A percentile compares a stretch with the other conserved stretches of the same genome.
Conservation (phyloP, 2,797 vertebrate species). For the Periophthalmus magnuspinnatus region DNA sequence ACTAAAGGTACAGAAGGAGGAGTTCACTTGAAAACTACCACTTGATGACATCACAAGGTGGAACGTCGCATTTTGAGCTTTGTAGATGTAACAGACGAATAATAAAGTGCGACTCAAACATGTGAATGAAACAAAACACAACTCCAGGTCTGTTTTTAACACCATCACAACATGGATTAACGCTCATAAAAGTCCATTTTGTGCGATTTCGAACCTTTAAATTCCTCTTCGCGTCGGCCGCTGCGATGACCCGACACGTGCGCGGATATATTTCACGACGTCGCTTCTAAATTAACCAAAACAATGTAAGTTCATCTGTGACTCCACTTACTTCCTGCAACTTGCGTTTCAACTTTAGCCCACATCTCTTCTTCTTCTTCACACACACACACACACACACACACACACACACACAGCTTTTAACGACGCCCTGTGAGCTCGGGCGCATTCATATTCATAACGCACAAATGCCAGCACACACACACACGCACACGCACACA, state of each 20-base stretch:
- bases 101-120: too few species aligned
- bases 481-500: background rate
- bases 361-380: background rate
- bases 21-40: too few species aligned
- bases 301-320: background rate
- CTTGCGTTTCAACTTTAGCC: slow-evolving; percentile 6
- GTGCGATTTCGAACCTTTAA: background rate
- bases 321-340: slow-evolving; percentile 3
- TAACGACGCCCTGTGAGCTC: slow-evolving; percentile 6
- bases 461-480: slow-evolving; percentile 52
- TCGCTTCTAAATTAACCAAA: background rate
- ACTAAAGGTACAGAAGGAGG: too few species aligned
- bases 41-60: too few species aligned
- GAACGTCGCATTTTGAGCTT: too few species aligned
- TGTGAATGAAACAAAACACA: too few species aligned
- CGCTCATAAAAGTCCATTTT: too few species aligned
- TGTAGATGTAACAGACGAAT: too few species aligned
- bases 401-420: slow-evolving; percentile 10
- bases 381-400: slow-evolving; percentile 4
- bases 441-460: slow-evolving; percentile 23
- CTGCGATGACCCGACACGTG: too few species aligned
- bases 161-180: too few species aligned
- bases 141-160: too few species aligned
- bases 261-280: background rate
- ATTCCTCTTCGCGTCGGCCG: background rate